Base-by-base conservation (phyloP, 2,113 vertebrate species). In the Sprattus sprattus region DNA sequence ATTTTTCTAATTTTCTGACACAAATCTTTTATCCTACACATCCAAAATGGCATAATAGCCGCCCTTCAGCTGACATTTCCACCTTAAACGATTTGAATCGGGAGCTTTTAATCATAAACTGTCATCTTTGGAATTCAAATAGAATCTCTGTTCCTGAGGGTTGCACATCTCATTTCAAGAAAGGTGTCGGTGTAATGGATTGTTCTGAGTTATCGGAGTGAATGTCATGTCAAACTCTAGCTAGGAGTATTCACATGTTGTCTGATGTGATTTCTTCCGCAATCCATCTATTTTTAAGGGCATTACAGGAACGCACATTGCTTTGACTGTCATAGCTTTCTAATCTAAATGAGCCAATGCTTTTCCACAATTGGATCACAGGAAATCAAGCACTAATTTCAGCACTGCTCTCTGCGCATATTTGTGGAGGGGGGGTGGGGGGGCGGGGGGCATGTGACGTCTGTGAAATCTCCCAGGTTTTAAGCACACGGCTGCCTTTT, bases 81-180 rank as follows among this genome's bases (percentile, higher is more conserved):
- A 78, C 71, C 71, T 78, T 15, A 78, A 16, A 78, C 71, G 15
- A 78, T 78, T 78, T 39, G 28, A 78, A 39, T 39, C 10, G 71
- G 71, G 32, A 78, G 71, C 13, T 2, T 78, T 78, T 78, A 78
- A 78, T 78, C 71, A 78, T 39, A 39, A 15, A 39, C 71, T 78
- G 71, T 78, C 71, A 78, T 78, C 71, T 78, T 78, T 39, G 71
- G 25, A 78, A 78, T 78, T 78, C 71, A 44, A 78, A 39, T 39
- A 39, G 39, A 39, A 78, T 78, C 71, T 78, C 71, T 78, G 71
- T 78, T 78, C 71, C 71, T 78, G 71, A 78, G 25, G 10, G 71
- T 78, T 78, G 71, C 71, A 78, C 71, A 78, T 78, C 25, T 78
- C 71, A 78, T 78, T 78, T 78, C 71, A 39, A 78, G 13, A 78